Evolutionary conservation across 2,888 invertebrate species (phyloP), one percentile per base, ranked within the genome.

Genomic region (Lasioglossum lativentre): DNA sequence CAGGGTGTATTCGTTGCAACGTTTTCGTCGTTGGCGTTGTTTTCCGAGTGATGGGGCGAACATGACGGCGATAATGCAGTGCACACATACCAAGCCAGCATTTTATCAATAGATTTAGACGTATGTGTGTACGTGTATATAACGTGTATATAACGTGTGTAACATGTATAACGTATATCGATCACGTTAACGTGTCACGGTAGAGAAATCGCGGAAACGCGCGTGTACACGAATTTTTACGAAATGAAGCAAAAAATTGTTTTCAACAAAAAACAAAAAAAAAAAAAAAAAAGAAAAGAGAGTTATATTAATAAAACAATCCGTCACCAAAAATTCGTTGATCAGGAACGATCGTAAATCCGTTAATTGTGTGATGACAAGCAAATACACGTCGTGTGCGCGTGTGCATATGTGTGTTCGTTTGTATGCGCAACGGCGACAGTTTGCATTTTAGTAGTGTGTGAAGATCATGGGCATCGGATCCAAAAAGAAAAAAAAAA

Each of bases 71-170:
- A 92, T 93, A 92, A 93, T 94, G 93, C 93, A 90, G 93, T 94
- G 93, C 93, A 93, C 91, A 93, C 90, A 90, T 93, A 93, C 92
- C 93, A 93, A 94, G 93, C 92, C 94, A 93, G 91, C 90, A 87
- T 92, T 92, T 93, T 91, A 91, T 70, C 70, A 92, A 89, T 91
- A 70, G 70, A 89, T 92, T 78, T 87, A 90, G 82, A 88, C 85
- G 76, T 77, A 84, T 42, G 66, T 81, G 81, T 86, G 77, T 59
- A 34, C 75, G 52, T 83, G 78, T 86, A 72, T 86, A 72, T 80
- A 71, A 23, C 40, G 52, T 52, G 52, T 52, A 12, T 52, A 12
- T 86, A 66, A 75, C 80, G 77, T 87, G 72, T 82, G 6, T 52
- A 42, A 16, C 80, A 78, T 87, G 72, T 82, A 12, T 52, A 42